Conservation (phyloP, 2,113 vertebrate genomes). For the Rhynchomys soricoides region DNA sequence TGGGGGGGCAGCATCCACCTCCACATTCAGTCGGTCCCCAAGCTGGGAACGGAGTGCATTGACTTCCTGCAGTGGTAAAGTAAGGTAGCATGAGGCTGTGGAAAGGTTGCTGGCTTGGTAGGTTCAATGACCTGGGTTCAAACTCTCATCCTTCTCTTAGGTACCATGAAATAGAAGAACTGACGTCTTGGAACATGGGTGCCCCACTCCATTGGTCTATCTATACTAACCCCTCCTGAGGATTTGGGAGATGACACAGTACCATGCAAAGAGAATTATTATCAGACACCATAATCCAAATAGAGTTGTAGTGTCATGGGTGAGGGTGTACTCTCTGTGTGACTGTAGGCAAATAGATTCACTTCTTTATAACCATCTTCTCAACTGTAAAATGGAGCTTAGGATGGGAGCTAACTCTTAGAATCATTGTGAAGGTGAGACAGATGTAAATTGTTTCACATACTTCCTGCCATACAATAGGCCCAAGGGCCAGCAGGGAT, state of each 20-base stretch:
- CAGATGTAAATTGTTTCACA: neutral
- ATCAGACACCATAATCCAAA: neutral
- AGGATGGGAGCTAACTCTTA: neutral
- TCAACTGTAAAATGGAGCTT: neutral
- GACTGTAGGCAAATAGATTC: neutral
- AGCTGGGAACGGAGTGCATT: constrained; percentile 88
- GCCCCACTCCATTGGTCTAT: neutral
- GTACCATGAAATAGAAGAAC: neutral
- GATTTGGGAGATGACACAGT: neutral
- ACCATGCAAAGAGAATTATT: neutral
- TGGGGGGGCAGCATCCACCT: constrained; percentile 88
- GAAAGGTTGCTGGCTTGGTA: neutral
- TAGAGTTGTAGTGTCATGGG: neutral
- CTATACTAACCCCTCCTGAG: neutral
- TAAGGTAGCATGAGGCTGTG: neutral
- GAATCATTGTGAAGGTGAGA: neutral
- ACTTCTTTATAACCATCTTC: neutral
- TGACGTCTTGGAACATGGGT: neutral
- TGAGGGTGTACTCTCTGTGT: neutral
- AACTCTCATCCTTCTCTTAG: neutral
- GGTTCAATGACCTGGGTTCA: neutral
- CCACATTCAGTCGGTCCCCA: constrained; percentile 90
- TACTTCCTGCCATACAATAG: neutral
- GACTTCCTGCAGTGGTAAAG: constrained; percentile 86
- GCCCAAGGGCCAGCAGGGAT: neutral